A percentile compares a stretch with the other conserved stretches of the same genome.
Evolutionary conservation across 2,113 vertebrate genomes (phyloP).

Genomic region (Eira barbara): DNA sequence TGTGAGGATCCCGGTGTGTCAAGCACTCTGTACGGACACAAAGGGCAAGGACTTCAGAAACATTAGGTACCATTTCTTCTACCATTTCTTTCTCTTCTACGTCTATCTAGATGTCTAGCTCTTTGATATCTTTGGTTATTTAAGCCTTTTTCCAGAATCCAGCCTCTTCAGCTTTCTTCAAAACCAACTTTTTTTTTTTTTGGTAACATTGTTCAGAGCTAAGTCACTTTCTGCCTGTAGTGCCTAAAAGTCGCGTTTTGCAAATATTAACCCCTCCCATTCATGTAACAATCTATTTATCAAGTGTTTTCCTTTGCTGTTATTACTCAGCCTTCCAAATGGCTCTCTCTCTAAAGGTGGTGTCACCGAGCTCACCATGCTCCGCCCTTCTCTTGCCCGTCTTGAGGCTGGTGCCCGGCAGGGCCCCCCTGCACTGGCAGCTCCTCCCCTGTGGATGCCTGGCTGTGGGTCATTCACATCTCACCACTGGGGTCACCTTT

Average conservation of each 20-base stretch:
- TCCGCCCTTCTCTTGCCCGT: too few relatives aligned
- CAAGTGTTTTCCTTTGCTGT: neutral
- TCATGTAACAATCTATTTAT: neutral
- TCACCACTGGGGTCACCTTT: neutral
- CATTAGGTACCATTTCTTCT: neutral
- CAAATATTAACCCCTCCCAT: neutral
- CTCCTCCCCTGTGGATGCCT: neutral
- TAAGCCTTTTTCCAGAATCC: neutral
- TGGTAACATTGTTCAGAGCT: neutral
- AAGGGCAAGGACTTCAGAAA: neutral
- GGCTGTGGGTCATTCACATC: neutral
- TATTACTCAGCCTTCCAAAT: neutral
- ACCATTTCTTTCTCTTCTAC: neutral
- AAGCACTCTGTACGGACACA: neutral
- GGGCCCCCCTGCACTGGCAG: accelerated
- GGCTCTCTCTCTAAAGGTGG: neutral
- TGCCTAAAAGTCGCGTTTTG: neutral
- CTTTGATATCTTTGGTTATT: neutral
- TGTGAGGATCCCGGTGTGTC: neutral
- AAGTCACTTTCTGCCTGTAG: neutral
- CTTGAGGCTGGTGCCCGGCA: neutral
- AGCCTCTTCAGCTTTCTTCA: neutral
- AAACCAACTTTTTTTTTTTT: neutral
- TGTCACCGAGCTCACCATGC: neutral
- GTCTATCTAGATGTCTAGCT: neutral